Percentiles rank a stretch among this genome's conserved stretches.
Evolutionary conservation across 2,113 vertebrate species (phyloP).

Genomic region (Ceyx cyanopectus): DNA sequence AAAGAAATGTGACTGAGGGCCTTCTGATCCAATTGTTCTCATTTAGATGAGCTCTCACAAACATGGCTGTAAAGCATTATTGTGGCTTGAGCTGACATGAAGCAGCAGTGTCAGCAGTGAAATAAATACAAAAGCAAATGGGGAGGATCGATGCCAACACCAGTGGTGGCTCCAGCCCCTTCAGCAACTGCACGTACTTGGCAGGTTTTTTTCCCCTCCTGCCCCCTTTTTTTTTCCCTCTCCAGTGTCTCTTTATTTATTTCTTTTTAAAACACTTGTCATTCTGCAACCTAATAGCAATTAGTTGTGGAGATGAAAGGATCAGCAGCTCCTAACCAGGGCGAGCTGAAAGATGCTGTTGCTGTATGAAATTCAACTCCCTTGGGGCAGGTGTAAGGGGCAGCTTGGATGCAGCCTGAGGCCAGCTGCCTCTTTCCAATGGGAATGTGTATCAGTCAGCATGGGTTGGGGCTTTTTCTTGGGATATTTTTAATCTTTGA

Average conservation of each 20-base stretch:
- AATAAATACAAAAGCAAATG: constrained; percentile 48
- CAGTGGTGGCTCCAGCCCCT: constrained; percentile 21
- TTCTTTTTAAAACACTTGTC: background rate
- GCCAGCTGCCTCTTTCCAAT: constrained; percentile 54
- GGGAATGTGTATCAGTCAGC: constrained; percentile 44
- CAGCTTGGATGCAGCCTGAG: constrained; percentile 52
- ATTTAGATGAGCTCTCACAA: constrained; percentile 75
- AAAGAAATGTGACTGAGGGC: constrained; percentile 78
- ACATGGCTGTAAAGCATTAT: constrained; percentile 72
- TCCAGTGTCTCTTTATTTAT: background rate
- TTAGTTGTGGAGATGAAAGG: constrained; percentile 48
- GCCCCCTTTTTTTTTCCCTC: background rate
- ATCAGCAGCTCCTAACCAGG: constrained; percentile 19
- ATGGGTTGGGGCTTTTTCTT: background rate
- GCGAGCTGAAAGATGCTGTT: background rate
- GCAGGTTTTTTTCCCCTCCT: background rate
- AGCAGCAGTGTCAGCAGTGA: constrained; percentile 68
- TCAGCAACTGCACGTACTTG: constrained; percentile 58
- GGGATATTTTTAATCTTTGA: constrained; percentile 13
- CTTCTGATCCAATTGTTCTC: constrained; percentile 82
- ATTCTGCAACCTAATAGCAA: constrained; percentile 34
- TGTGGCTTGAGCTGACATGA: constrained; percentile 70
- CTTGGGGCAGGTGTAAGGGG: constrained; percentile 50
- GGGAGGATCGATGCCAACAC: constrained; percentile 70
- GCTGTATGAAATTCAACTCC: background rate